Conservation (phyloP, 1,140 invertebrate species). For the Solen grandis region DNA sequence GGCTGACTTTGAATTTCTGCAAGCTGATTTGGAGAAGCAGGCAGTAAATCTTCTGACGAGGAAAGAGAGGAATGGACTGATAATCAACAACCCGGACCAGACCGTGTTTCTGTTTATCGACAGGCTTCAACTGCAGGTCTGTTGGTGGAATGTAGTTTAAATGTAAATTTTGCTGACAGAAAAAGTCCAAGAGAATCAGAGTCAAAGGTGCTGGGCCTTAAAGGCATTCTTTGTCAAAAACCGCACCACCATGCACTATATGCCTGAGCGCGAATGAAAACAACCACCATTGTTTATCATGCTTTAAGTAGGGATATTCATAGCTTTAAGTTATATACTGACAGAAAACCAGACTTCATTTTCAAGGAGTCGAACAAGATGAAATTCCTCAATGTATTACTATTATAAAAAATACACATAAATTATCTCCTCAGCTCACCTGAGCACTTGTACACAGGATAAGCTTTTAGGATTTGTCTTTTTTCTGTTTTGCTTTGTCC, state of each 20-base stretch:
- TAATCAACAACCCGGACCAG: constrained; percentile 77
- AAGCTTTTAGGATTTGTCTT: too few relatives aligned
- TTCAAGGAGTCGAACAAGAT: background rate
- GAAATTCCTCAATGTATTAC: too few relatives aligned
- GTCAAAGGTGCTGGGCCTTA: too few relatives aligned
- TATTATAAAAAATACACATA: too few relatives aligned
- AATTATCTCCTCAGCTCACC: too few relatives aligned
- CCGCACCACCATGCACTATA: too few relatives aligned
- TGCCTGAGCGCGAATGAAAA: background rate
- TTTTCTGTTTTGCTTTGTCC: too few relatives aligned
- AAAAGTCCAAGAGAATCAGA: too few relatives aligned
- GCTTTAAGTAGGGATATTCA: background rate
- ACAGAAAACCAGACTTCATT: background rate
- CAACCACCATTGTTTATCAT: background rate
- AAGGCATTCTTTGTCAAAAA: background rate
- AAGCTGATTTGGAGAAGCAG: constrained; percentile 76
- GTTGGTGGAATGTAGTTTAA: background rate
- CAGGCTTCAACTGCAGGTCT: constrained; percentile 75
- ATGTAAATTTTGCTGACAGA: background rate
- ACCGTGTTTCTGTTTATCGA: constrained; percentile 78
- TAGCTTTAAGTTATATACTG: background rate
- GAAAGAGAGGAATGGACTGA: constrained; percentile 73
- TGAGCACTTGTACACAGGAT: too few relatives aligned
- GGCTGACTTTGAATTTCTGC: constrained; percentile 53
- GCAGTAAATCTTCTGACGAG: constrained; percentile 69